Evolutionary conservation across 2,797 vertebrate species (phyloP).

Genomic region (Perodicticus potto): DNA sequence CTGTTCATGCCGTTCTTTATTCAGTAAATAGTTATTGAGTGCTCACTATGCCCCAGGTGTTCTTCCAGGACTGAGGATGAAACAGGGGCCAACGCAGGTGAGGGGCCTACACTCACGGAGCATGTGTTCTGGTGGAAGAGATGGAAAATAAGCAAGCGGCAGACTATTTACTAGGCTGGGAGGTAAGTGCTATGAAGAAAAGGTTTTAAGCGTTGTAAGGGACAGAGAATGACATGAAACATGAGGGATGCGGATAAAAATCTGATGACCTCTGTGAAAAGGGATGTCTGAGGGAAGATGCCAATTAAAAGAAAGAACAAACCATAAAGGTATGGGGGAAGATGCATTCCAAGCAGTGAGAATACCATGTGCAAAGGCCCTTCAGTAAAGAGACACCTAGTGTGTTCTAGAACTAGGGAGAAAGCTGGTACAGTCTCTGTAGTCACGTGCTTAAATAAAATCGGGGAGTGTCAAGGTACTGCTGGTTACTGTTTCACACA

Average conservation of each 20-base stretch:
- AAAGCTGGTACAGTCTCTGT: background rate
- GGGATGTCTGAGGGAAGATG: background rate
- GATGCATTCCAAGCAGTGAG: background rate
- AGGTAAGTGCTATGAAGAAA: background rate
- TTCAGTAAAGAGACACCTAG: background rate
- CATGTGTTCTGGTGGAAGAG: background rate
- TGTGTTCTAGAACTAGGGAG: background rate
- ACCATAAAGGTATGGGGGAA: background rate
- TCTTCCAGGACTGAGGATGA: background rate
- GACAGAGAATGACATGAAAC: background rate
- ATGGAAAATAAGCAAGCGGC: background rate
- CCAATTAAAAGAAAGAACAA: background rate
- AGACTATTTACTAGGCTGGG: background rate
- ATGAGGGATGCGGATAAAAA: background rate
- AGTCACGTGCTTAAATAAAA: background rate
- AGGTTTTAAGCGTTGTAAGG: background rate
- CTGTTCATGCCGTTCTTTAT: background rate
- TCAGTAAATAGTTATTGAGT: background rate
- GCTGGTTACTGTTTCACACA: background rate
- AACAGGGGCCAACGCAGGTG: background rate
- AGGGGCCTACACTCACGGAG: fast-evolving
- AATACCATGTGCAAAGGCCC: background rate
- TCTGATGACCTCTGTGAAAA: background rate
- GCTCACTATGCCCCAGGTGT: background rate
- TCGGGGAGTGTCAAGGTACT: background rate